Conservation (phyloP, 1,140 invertebrate species). For the Drosophila neocordata region DNA sequence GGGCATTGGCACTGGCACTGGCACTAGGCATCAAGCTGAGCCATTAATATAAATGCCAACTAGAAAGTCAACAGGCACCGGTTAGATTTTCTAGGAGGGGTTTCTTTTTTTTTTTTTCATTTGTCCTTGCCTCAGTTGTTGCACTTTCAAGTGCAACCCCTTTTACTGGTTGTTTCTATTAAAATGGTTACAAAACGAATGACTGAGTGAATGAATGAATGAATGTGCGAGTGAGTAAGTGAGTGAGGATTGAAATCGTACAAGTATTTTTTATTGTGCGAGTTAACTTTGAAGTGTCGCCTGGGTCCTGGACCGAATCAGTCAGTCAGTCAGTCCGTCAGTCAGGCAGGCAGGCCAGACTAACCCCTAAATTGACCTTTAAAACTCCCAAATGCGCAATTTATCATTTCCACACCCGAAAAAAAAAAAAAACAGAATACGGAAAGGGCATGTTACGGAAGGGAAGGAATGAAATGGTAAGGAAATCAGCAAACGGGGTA, state of each 20-base stretch:
- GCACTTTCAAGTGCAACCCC: constrained; percentile 61
- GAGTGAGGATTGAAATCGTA: constrained; percentile 41
- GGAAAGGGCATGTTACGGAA: not conserved
- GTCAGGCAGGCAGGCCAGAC: constrained; percentile 27
- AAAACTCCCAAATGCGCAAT: constrained; percentile 82
- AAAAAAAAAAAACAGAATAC: not conserved
- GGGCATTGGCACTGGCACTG: not conserved
- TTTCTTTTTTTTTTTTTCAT: constrained; percentile 13
- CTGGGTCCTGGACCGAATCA: constrained; percentile 12
- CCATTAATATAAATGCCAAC: constrained; percentile 76
- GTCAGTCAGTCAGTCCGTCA: too few relatives aligned
- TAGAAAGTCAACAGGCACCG: constrained; percentile 71
- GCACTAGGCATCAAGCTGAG: constrained; percentile 19
- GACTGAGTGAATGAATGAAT: not conserved
- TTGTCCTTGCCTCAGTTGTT: constrained; percentile 9
- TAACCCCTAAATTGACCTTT: constrained; percentile 82
- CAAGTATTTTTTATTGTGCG: constrained; percentile 73
- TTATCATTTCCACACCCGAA: constrained; percentile 77
- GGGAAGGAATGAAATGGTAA: too few relatives aligned
- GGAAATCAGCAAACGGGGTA: not conserved
- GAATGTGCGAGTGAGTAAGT: not conserved
- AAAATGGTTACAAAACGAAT: constrained; percentile 25
- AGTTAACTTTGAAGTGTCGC: constrained; percentile 78
- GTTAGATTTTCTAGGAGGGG: constrained; percentile 68
- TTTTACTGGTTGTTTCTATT: constrained; percentile 19